Percentiles rank a stretch among this genome's conserved stretches.
phyloP scores from a whole-genome alignment of 2,888 invertebrate genomes.

The Aquatica leii region DNA sequence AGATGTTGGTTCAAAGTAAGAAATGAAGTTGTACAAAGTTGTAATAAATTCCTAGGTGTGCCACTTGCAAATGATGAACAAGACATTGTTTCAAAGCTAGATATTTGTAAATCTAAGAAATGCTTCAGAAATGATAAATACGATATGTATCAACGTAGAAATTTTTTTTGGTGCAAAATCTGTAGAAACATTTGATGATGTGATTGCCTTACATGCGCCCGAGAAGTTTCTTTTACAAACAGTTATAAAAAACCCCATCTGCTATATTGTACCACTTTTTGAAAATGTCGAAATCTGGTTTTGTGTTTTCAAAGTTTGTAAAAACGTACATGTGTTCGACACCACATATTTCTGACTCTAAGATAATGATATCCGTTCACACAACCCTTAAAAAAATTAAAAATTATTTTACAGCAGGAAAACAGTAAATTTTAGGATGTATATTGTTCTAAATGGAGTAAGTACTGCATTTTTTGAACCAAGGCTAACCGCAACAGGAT shows the following conservation, averaged over 20 bases:
- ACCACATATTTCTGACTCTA: background rate
- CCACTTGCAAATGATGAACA: background rate
- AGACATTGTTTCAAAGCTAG: background rate
- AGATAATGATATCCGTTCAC: background rate
- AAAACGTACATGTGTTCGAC: too few relatives aligned
- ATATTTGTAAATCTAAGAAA: background rate
- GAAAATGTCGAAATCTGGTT: background rate
- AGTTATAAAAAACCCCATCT: background rate
- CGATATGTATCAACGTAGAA: background rate
- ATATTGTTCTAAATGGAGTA: too few relatives aligned
- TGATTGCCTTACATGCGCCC: too few relatives aligned
- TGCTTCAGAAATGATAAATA: too few relatives aligned
- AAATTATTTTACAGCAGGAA: too few relatives aligned
- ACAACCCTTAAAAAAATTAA: background rate
- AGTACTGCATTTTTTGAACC: too few relatives aligned
- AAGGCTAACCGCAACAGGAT: too few relatives aligned
- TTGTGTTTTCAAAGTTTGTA: background rate
- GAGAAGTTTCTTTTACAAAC: too few relatives aligned
- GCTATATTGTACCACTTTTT: too few relatives aligned
- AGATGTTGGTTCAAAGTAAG: background rate
- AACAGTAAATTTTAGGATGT: too few relatives aligned
- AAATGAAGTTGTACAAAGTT: background rate
- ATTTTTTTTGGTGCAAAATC: background rate
- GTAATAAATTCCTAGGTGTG: background rate
- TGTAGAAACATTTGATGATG: background rate